Evolutionary conservation across 2,113 vertebrate species (phyloP).

Genomic region (Ctenodactylus gundi): DNA sequence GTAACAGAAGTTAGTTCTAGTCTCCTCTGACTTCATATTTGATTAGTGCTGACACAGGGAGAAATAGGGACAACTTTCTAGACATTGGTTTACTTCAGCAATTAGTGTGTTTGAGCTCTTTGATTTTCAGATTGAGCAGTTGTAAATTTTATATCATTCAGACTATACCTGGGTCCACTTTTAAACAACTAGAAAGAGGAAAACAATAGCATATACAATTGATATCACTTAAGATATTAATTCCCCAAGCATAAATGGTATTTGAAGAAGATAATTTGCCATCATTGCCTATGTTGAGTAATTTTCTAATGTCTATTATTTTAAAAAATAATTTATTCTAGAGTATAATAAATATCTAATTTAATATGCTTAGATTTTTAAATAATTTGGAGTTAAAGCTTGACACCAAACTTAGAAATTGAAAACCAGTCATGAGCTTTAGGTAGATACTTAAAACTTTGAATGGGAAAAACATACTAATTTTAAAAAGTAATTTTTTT

Average conservation of each 20-base stretch:
- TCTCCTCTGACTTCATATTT: neutral
- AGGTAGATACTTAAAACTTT: conserved; percentile 22
- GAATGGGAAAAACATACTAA: neutral
- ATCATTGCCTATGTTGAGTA: conserved; percentile 5
- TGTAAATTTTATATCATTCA: conserved; percentile 25
- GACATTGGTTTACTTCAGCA: neutral
- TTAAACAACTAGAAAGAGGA: neutral
- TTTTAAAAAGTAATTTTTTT: conserved; percentile 32
- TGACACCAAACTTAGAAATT: conserved; percentile 19
- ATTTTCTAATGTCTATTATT: neutral
- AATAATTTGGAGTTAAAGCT: neutral
- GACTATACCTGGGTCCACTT: neutral
- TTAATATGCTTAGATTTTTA: conserved; percentile 29
- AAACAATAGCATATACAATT: neutral
- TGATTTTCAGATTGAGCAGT: conserved; percentile 21
- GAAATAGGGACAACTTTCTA: neutral
- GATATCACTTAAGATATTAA: neutral
- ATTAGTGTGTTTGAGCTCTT: neutral
- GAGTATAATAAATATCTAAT: conserved; percentile 11
- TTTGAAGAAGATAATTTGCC: conserved; percentile 1
- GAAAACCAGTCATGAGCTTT: conserved; percentile 38
- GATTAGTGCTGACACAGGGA: neutral
- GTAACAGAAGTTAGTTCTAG: neutral
- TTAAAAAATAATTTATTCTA: conserved; percentile 13
- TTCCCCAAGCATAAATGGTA: neutral